Evolutionary conservation across 2,113 vertebrate species (phyloP).

Genomic region (Progne subis): DNA sequence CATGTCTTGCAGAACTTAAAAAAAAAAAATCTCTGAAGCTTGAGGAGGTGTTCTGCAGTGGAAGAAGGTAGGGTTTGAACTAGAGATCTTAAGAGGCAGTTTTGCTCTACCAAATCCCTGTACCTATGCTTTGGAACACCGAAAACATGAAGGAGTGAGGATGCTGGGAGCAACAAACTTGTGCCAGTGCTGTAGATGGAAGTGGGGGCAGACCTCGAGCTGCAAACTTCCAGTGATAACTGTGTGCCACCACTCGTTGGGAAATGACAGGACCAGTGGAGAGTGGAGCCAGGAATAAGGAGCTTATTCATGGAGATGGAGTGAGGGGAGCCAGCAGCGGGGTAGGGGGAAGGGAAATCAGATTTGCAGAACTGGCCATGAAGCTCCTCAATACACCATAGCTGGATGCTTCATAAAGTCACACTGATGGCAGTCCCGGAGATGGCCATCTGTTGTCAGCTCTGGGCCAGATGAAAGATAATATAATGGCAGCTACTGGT

Average conservation of each 20-base stretch:
- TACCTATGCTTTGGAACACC: background rate
- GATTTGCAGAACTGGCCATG: conserved; percentile 67
- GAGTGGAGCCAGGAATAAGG: conserved; percentile 69
- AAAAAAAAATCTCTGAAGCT: background rate
- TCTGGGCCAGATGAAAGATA: conserved; percentile 79
- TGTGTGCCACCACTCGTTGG: conserved; percentile 8
- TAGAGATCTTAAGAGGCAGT: background rate
- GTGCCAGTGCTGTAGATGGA: background rate
- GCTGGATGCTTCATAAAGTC: conserved; percentile 79
- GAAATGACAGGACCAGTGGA: conserved; percentile 56
- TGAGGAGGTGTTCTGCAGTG: background rate
- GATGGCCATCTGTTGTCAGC: conserved; percentile 80
- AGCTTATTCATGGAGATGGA: conserved; percentile 48
- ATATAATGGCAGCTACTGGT: conserved; percentile 71
- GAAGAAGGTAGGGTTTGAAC: background rate
- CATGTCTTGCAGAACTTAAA: background rate
- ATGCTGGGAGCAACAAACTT: background rate
- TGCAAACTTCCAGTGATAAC: background rate
- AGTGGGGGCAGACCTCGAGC: background rate
- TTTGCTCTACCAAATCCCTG: background rate
- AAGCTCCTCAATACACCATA: conserved; percentile 70
- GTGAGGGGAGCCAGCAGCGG: background rate
- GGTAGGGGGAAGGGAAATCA: conserved; percentile 44
- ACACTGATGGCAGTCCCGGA: conserved; percentile 74
- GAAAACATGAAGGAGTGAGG: background rate